Conservation (phyloP, 92 coral and sea anemone genomes). For the Blastomussa wellsi region DNA sequence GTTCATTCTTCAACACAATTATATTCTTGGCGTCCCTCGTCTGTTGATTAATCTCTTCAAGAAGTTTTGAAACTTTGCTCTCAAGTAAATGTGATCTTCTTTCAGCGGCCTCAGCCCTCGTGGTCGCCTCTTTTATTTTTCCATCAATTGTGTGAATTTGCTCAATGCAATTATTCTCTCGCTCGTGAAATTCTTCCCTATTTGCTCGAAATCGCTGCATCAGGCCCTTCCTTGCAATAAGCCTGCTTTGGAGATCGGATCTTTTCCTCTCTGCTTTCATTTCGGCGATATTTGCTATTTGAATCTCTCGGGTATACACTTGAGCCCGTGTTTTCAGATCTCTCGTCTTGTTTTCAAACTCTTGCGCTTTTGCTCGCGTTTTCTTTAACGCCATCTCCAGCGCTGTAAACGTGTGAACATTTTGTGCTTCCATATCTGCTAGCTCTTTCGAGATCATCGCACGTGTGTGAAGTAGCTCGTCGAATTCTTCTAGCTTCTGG, state of each 20-base stretch:
- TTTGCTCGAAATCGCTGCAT: not conserved
- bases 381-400: conserved; percentile 15
- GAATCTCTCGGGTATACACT: conserved; percentile 14
- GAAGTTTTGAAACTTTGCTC: conserved; percentile 23
- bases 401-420: not conserved
- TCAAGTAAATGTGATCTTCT: conserved; percentile 12
- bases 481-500: conserved; percentile 4
- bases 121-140: conserved; percentile 5
- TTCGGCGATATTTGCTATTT: conserved; percentile 16
- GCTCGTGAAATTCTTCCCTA: conserved; percentile 4
- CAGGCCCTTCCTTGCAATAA: conserved; percentile 2
- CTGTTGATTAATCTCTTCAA: conserved; percentile 14
- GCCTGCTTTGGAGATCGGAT: conserved; percentile 12
- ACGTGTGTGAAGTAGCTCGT: not conserved
- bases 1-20: conserved; percentile 12
- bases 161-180: not conserved
- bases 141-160: not conserved
- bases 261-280: conserved; percentile 18
- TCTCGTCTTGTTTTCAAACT: conserved; percentile 20
- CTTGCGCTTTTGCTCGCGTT: conserved; percentile 21
- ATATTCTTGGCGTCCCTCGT: not conserved
- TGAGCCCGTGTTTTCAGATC: not conserved
- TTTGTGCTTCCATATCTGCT: not conserved
- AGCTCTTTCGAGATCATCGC: not conserved
- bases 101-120: conserved; percentile 18